Percentiles rank a stretch among this genome's conserved stretches.
These are phyloP conservation scores for Lagenorhynchus albirostris DNA, from an alignment of 2,113 vertebrate genomes.

Conservation along the genomic window DNA sequence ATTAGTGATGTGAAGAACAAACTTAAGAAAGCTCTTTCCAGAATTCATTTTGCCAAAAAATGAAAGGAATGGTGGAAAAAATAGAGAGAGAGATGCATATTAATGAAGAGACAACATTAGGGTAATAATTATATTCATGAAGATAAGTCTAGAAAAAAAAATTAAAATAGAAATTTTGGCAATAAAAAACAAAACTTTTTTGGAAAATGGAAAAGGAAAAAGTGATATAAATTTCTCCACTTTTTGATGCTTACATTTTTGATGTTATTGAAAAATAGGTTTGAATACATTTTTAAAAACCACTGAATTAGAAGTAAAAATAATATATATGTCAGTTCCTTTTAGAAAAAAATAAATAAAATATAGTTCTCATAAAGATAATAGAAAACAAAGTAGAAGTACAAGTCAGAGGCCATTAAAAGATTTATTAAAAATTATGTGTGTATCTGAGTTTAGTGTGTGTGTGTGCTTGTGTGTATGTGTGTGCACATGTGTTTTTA, in stretches of 20 bases:
- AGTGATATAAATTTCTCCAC: not conserved
- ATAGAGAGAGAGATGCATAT: not conserved
- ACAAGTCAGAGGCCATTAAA: not conserved
- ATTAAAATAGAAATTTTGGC: not conserved
- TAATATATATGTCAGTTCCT: not conserved
- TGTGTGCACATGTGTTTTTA: not conserved
- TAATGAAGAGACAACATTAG: not conserved
- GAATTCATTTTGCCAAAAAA: not conserved
- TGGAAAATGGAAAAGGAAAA: not conserved
- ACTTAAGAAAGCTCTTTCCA: not conserved
- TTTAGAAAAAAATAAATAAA: not conserved
- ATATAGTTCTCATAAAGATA: not conserved
- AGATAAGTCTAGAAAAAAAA: not conserved
- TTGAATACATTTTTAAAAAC: not conserved
- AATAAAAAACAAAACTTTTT: not conserved
- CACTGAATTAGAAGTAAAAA: not conserved
- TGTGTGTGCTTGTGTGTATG: not conserved
- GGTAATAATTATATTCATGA: not conserved
- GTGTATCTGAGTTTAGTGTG: not conserved
- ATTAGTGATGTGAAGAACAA: not conserved
- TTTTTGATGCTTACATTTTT: not conserved
- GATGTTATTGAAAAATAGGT: not conserved
- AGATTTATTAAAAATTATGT: not conserved
- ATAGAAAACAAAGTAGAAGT: not conserved
- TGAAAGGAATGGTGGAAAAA: not conserved